Conservation (phyloP, 1,140 invertebrate genomes). For the Nymphalis io region DNA sequence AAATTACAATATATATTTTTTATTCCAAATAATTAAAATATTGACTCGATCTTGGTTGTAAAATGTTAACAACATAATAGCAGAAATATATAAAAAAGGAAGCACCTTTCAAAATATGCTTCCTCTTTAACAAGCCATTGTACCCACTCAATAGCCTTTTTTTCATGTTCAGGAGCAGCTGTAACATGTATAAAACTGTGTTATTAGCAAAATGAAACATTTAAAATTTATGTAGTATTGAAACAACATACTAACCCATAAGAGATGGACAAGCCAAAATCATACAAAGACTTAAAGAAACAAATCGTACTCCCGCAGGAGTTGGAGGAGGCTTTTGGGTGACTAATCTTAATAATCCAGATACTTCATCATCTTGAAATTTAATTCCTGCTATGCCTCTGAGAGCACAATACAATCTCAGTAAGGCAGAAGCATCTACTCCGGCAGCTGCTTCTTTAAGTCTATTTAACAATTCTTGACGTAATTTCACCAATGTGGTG, state of each 20-base stretch:
- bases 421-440: conserved; percentile 69
- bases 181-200: conserved; percentile 28
- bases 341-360: conserved; percentile 90
- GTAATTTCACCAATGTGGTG: conserved; percentile 86
- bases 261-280: conserved; percentile 96
- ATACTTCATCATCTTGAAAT: conserved; percentile 95
- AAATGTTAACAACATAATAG: background rate
- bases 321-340: conserved; percentile 95
- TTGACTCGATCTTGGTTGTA: too few relatives aligned
- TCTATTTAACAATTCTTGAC: conserved; percentile 89
- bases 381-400: conserved; percentile 96
- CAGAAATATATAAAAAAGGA: background rate
- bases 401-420: conserved; percentile 93
- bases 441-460: conserved; percentile 70
- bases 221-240: too few relatives aligned
- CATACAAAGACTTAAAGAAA: conserved; percentile 96
- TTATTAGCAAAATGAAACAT: background rate
- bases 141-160: conserved; percentile 95
- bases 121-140: conserved; percentile 96
- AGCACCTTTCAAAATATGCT: conserved; percentile 88
- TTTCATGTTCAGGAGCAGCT: conserved; percentile 89
- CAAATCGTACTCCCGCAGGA: conserved; percentile 94
- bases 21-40: background rate
- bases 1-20: conserved; percentile 10
- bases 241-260: conserved; percentile 79